A percentile compares a stretch with the other conserved stretches of the same genome.
Evolutionary conservation across 2,113 vertebrate species (phyloP).

Genomic region (Mohoua ochrocephala): DNA sequence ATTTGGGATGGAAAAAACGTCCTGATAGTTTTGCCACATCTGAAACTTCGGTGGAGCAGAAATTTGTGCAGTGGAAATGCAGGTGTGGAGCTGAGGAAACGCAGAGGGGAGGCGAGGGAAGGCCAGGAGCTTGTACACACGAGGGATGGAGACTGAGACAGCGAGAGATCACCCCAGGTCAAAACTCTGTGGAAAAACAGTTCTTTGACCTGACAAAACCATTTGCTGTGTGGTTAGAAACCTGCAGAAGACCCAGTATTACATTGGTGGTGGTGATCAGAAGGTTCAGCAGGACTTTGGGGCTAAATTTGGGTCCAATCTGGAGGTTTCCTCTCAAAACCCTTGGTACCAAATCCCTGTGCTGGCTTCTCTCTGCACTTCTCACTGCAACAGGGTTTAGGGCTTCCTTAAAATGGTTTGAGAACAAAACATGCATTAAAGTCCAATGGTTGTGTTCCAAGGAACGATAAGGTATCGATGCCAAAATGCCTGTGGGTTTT

Average conservation of each 20-base stretch:
- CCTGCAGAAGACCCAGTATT: not conserved
- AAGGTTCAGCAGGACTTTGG: not conserved
- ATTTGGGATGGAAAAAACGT: rapidly evolving
- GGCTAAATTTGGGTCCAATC: rapidly evolving
- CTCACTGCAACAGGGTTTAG: too few species aligned
- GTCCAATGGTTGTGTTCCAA: not conserved
- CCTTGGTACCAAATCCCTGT: not conserved
- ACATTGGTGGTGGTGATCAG: rapidly evolving
- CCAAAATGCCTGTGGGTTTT: not conserved
- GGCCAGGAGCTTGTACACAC: rapidly evolving
- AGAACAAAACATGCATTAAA: not conserved
- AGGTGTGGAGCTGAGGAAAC: not conserved
- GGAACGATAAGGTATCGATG: not conserved
- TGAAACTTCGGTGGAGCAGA: not conserved
- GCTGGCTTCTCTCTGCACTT: not conserved
- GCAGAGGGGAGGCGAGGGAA: not conserved
- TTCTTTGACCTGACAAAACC: not conserved
- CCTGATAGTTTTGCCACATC: not conserved
- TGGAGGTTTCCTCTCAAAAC: not conserved
- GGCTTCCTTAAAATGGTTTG: not conserved
- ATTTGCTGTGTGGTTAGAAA: not conserved
- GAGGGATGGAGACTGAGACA: not conserved
- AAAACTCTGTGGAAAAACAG: not conserved
- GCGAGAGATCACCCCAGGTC: not conserved
- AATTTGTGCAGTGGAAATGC: not conserved